phyloP scores from a whole-genome alignment of 2,113 vertebrate genomes.

The Chloebia gouldiae region DNA sequence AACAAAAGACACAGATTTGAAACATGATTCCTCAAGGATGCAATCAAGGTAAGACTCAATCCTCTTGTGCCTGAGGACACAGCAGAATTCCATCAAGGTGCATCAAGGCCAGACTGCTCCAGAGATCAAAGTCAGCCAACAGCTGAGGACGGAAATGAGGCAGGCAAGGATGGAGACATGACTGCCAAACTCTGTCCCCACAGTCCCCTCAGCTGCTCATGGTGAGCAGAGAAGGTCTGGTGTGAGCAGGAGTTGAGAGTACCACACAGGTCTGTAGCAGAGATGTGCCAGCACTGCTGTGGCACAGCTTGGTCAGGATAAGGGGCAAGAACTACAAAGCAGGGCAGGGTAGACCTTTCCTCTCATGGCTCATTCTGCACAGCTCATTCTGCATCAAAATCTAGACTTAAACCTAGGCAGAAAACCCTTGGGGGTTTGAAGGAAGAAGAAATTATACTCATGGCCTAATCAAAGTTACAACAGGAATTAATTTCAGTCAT shows the following conservation, averaged over 20 bases:
- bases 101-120: background rate
- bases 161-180: background rate
- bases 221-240: background rate
- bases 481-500: background rate
- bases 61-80: background rate
- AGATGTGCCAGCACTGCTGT: background rate
- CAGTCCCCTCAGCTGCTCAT: background rate
- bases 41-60: background rate
- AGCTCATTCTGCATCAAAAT: background rate
- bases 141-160: background rate
- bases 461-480: background rate
- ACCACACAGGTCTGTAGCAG: background rate
- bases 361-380: background rate
- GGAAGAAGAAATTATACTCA: background rate
- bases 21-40: background rate
- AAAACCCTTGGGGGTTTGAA: background rate
- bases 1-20: background rate
- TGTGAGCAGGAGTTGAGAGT: background rate
- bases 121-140: background rate
- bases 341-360: background rate
- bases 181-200: background rate
- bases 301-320: background rate
- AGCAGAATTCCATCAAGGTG: background rate
- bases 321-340: background rate
- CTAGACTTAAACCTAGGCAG: background rate